Evolutionary conservation across 1,140 invertebrate species (phyloP).

Genomic region (Drosophila baimaii): DNA sequence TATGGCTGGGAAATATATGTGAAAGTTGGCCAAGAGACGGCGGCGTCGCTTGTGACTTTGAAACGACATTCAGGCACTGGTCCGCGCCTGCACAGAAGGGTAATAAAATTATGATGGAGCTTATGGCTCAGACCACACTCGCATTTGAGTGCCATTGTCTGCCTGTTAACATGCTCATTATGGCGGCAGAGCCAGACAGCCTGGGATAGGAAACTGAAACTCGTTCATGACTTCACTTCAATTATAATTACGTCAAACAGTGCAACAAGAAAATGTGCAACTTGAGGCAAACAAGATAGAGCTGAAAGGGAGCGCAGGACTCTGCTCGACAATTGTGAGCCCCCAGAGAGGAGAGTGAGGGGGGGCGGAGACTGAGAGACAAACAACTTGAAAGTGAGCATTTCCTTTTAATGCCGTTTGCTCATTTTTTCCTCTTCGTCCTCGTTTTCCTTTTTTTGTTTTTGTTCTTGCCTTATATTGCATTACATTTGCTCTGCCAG

Average conservation of each 20-base stretch:
- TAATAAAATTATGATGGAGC: constrained; percentile 79
- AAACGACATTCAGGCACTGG: constrained; percentile 74
- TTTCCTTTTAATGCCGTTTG: constrained; percentile 77
- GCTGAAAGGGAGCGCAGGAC: constrained; percentile 31
- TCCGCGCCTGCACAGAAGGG: constrained; percentile 60
- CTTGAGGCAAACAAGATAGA: constrained; percentile 78
- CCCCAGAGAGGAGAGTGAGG: constrained; percentile 12
- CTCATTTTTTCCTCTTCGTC: constrained; percentile 59
- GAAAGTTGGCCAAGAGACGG: constrained; percentile 35
- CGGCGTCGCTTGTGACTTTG: constrained; percentile 66
- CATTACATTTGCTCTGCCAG: constrained; percentile 74
- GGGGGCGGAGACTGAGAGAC: constrained; percentile 29
- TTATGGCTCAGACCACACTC: constrained; percentile 51
- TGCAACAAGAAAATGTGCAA: constrained; percentile 82
- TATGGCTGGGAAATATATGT: constrained; percentile 45
- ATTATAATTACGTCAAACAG: constrained; percentile 83
- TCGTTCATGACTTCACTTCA: constrained; percentile 83
- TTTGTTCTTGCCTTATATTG: constrained; percentile 73
- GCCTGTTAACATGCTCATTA: constrained; percentile 83
- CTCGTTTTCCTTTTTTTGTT: constrained; percentile 31
- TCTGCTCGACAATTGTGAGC: constrained; percentile 64
- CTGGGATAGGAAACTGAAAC: constrained; percentile 52
- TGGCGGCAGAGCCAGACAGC: constrained; percentile 39
- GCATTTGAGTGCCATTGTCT: constrained; percentile 78
- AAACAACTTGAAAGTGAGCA: constrained; percentile 74